Evolutionary conservation across 2,888 invertebrate species (phyloP).

Genomic region (Hemicrepidius hirtus): DNA sequence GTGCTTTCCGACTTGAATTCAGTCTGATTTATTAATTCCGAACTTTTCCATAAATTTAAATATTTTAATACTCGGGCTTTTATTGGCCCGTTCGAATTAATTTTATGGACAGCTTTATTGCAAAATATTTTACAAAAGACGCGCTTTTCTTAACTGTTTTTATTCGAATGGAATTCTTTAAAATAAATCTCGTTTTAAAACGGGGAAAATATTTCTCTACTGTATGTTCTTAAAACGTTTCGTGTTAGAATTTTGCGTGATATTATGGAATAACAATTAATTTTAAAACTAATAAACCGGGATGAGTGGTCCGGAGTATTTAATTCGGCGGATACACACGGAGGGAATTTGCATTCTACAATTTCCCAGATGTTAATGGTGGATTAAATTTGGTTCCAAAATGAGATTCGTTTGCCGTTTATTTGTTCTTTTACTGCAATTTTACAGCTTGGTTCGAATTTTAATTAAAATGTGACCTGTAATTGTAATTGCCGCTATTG

Average conservation of each 20-base stretch:
- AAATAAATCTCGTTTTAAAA: background rate
- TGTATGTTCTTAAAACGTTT: too few relatives aligned
- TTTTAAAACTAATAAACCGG: constrained; percentile 51
- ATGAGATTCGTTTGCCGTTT: constrained; percentile 59
- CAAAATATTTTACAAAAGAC: constrained; percentile 41
- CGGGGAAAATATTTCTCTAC: background rate
- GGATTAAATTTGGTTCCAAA: constrained; percentile 61
- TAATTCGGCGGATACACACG: constrained; percentile 53
- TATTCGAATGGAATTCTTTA: background rate
- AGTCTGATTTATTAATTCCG: constrained; percentile 45
- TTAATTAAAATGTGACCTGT: constrained; percentile 58
- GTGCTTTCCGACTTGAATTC: constrained; percentile 38
- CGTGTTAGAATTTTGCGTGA: background rate
- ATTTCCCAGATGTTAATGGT: constrained; percentile 60
- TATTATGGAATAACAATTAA: constrained; percentile 37
- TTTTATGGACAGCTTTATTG: constrained; percentile 35
- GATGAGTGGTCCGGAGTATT: constrained; percentile 51
- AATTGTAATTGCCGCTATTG: constrained; percentile 55
- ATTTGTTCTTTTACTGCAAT: constrained; percentile 56
- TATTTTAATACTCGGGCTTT: constrained; percentile 37
- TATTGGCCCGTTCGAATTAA: constrained; percentile 42
- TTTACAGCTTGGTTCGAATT: constrained; percentile 57
- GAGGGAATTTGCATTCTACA: constrained; percentile 59
- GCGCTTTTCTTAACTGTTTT: constrained; percentile 3
- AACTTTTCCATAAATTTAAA: constrained; percentile 50